A percentile compares a stretch with the other conserved stretches of the same genome.
These are phyloP conservation scores for Hedya salicella DNA, from an alignment of 2,888 invertebrate genomes.

Conservation along the genomic window DNA sequence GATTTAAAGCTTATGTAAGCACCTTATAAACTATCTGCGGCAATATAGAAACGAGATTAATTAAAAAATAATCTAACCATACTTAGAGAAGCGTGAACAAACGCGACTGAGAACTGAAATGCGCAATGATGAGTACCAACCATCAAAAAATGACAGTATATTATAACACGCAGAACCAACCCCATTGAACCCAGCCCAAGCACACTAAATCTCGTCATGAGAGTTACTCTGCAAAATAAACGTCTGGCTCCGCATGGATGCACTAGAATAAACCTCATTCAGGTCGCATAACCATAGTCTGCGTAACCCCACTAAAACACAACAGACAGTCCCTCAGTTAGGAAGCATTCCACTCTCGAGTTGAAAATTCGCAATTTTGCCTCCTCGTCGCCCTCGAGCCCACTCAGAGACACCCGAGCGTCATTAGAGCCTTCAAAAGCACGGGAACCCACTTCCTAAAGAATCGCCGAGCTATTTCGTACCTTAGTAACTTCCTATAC, in stretches of 20 bases:
- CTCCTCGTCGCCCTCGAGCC: constrained; percentile 32
- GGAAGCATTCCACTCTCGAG: constrained; percentile 23
- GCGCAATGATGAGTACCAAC: too few relatives aligned
- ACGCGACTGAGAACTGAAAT: too few relatives aligned
- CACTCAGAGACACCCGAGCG: constrained; percentile 39
- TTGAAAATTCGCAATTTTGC: constrained; percentile 41
- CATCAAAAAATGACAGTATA: too few relatives aligned
- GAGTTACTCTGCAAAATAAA: neutral
- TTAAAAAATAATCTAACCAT: too few relatives aligned
- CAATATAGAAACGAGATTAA: too few relatives aligned
- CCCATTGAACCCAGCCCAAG: too few relatives aligned
- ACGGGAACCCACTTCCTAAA: constrained; percentile 18
- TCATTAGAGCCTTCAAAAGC: constrained; percentile 39
- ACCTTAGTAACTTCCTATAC: constrained; percentile 6
- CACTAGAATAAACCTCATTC: constrained; percentile 13
- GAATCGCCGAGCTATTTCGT: neutral
- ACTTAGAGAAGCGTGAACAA: too few relatives aligned
- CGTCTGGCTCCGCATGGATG: neutral
- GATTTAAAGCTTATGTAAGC: too few relatives aligned
- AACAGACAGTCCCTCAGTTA: constrained; percentile 36
- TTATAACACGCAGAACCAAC: too few relatives aligned
- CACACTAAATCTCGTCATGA: too few relatives aligned
- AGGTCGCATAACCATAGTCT: neutral
- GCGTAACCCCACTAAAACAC: constrained; percentile 5
- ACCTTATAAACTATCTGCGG: too few relatives aligned